Evolutionary conservation across 2,113 vertebrate species (phyloP), one percentile per base, ranked within the genome.

Genomic region (Engraulis encrasicolus): DNA sequence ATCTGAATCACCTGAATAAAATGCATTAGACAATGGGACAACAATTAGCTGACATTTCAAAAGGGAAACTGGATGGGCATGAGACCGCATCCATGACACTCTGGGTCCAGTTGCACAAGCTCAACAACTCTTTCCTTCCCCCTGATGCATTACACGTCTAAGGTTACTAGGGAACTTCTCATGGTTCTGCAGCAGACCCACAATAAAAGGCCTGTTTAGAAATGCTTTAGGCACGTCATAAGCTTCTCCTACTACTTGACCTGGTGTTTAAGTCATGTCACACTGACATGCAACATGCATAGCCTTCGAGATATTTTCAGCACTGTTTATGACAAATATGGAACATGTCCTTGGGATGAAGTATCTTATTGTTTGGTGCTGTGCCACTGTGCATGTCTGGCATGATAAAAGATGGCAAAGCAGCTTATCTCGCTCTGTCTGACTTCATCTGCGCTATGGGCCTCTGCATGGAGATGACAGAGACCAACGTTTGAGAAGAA

Each of bases 351-450:
- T 1, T 27, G n/a, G 58, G 17, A 31, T 31, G 6, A 66, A 36
- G 34, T 71, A 34, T 19, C 19, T n/a, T 2, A 45, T 34, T 74
- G 31, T 34, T 17, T 74, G 17, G 20, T n/a, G 23, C 3, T 6
- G 20, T 58, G 54, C 54, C n/a, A n/a, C n/a, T 6, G 20, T n/a
- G 54, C 23, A 58, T 58, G 7, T 20, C 54, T n/a, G 54, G 40
- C 40, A 58, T 9, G 20, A 20, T 58, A 58, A 58, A 45, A 58
- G 89, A 87, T 89, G 49, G 66, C 18, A 45, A 54, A 23, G 80
- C 23, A 78, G 61, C 74, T 80, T n/a, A 58, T 58, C 54, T n/a
- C 19, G 20, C 54, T 58, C 6, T 14, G 34, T 9, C 3, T 5
- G 23, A 58, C 20, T 23, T 34, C 0, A 74, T 74, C 27, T 74